Evolutionary conservation across 2,797 vertebrate genomes (phyloP).

Genomic region (Girardinus metallicus): DNA sequence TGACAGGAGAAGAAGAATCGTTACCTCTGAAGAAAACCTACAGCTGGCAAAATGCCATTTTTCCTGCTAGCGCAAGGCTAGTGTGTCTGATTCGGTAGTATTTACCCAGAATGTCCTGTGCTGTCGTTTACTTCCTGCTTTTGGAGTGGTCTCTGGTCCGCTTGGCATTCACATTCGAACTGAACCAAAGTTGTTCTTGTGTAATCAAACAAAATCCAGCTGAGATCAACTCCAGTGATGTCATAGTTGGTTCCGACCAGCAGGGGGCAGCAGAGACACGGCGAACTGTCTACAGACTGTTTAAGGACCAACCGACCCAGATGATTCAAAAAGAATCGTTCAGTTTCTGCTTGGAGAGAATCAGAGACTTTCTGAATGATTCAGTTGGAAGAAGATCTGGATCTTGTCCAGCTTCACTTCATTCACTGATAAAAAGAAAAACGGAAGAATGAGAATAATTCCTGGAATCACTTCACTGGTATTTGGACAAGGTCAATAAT

Average conservation of each 20-base stretch:
- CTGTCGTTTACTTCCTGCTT: too few relatives aligned
- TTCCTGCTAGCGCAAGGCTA: too few relatives aligned
- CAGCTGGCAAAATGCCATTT: background rate
- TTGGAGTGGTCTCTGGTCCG: too few relatives aligned
- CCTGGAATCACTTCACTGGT: background rate
- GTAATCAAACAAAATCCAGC: background rate
- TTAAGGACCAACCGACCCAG: too few relatives aligned
- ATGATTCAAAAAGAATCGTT: background rate
- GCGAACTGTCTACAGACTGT: background rate
- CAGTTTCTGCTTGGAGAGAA: background rate
- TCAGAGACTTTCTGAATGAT: background rate
- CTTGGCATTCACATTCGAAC: too few relatives aligned
- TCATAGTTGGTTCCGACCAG: background rate
- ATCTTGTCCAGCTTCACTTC: background rate
- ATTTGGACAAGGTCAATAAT: background rate
- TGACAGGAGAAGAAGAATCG: background rate
- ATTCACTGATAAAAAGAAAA: background rate
- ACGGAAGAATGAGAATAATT: background rate
- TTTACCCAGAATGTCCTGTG: too few relatives aligned
- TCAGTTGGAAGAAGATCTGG: background rate
- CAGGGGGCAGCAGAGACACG: slow-evolving; percentile 9
- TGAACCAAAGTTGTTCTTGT: background rate
- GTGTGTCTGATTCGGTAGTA: too few relatives aligned
- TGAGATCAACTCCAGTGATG: background rate
- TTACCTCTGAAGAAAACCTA: background rate